Percentiles rank a stretch among this genome's conserved stretches.
phyloP scores from a whole-genome alignment of 2,113 vertebrate species.

The Varanus salvator region DNA sequence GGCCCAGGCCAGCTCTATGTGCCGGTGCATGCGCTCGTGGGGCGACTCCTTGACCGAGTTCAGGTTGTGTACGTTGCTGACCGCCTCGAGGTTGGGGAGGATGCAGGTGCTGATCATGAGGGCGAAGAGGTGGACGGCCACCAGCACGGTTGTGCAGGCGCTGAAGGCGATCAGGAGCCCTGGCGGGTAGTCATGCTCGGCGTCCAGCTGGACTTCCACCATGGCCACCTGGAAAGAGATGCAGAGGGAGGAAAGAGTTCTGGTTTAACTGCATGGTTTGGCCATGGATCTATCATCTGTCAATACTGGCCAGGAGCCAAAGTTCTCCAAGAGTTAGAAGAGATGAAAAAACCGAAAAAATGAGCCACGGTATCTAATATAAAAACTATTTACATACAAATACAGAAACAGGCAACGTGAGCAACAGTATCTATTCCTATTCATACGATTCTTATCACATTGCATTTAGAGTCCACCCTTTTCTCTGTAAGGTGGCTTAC shows the following conservation, averaged over 20 bases:
- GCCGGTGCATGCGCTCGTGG: conserved; percentile 95
- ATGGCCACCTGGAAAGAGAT: conserved; percentile 90
- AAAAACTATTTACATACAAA: no score
- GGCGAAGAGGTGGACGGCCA: conserved; percentile 97
- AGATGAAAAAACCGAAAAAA: neutral
- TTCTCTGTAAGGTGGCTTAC: no score
- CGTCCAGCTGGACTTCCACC: conserved; percentile 96
- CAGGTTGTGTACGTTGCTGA: conserved; percentile 98
- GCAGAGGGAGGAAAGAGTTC: neutral
- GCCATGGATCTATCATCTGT: neutral
- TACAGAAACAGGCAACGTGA: no score
- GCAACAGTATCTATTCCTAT: no score
- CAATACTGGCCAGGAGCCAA: neutral
- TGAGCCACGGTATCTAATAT: no score
- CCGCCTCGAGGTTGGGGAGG: conserved; percentile 95
- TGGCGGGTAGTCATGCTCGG: conserved; percentile 81
- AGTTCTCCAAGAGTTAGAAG: no score
- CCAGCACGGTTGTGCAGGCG: conserved; percentile 94
- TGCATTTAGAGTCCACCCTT: no score
- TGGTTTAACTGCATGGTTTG: no score
- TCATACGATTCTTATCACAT: no score
- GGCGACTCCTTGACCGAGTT: conserved; percentile 98
- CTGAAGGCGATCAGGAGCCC: conserved; percentile 96
- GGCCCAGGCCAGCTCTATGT: conserved; percentile 98
- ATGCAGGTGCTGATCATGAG: conserved; percentile 99